phyloP scores from a whole-genome alignment of 2,113 vertebrate species.

The Myrmecobius fasciatus region DNA sequence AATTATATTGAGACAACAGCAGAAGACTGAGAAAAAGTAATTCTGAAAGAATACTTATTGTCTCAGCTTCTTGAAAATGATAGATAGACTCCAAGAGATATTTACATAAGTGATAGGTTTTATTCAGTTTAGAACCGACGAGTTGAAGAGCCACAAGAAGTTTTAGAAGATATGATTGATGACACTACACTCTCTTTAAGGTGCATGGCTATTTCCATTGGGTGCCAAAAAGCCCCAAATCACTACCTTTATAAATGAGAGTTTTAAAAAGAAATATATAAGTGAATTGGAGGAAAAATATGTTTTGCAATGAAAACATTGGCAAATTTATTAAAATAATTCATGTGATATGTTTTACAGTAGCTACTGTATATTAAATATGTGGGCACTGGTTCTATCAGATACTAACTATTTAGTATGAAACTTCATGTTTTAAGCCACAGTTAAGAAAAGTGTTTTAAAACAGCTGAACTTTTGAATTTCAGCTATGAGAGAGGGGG shows the following conservation, averaged over 20 bases:
- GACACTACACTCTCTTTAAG: not conserved
- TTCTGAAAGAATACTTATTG: not conserved
- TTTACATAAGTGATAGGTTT: not conserved
- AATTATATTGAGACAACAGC: not conserved
- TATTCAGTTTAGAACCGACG: not conserved
- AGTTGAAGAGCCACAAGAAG: not conserved
- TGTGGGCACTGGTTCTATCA: not conserved
- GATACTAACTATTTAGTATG: not conserved
- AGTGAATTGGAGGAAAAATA: not conserved
- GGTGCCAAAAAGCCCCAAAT: not conserved
- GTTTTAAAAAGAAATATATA: not conserved
- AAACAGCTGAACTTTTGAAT: not conserved
- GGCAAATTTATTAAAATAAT: not conserved
- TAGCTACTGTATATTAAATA: not conserved
- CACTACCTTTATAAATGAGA: not conserved
- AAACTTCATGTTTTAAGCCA: not conserved
- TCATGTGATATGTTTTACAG: not conserved
- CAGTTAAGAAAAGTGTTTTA: not conserved
- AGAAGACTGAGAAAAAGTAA: not conserved
- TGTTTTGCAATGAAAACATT: not conserved
- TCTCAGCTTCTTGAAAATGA: not conserved
- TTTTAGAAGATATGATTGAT: not conserved
- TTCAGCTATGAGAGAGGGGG: not conserved
- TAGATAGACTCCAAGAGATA: not conserved
- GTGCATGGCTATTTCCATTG: not conserved